A percentile compares a stretch with the other conserved stretches of the same genome.
phyloP scores from a whole-genome alignment of 2,113 vertebrate species.

The Lichenostomus cassidix region DNA sequence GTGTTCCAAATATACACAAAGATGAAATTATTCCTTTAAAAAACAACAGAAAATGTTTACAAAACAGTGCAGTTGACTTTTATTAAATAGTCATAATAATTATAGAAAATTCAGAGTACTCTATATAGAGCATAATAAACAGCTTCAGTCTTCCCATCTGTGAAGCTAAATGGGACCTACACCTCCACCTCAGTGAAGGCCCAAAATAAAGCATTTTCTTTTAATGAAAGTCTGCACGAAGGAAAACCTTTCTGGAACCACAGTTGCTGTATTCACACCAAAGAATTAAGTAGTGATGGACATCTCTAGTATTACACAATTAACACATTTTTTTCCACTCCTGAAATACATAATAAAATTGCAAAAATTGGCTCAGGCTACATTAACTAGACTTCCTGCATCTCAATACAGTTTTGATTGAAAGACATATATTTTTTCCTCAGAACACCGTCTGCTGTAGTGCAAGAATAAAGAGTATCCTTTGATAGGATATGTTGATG shows the following conservation, averaged over 20 bases:
- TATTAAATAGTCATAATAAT: not conserved
- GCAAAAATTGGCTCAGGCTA: not conserved
- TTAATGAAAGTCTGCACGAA: not conserved
- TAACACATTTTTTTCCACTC: not conserved
- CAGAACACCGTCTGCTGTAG: not conserved
- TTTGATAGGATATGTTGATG: not conserved
- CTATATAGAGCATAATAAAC: not conserved
- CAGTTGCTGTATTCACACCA: not conserved
- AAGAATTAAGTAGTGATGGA: not conserved
- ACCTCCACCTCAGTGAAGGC: not conserved
- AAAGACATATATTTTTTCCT: not conserved
- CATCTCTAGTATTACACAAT: not conserved
- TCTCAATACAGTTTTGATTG: not conserved
- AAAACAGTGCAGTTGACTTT: not conserved
- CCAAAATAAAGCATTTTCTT: not conserved
- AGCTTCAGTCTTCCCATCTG: not conserved
- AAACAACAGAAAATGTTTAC: not conserved
- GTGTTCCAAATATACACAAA: not conserved
- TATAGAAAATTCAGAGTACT: not conserved
- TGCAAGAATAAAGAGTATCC: not conserved
- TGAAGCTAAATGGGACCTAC: not conserved
- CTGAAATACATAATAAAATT: not conserved
- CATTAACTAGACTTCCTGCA: not conserved
- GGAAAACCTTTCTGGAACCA: not conserved
- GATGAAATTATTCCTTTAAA: not conserved